Conservation (phyloP, 2,797 vertebrate species). For the Limnodromus scolopaceus region DNA sequence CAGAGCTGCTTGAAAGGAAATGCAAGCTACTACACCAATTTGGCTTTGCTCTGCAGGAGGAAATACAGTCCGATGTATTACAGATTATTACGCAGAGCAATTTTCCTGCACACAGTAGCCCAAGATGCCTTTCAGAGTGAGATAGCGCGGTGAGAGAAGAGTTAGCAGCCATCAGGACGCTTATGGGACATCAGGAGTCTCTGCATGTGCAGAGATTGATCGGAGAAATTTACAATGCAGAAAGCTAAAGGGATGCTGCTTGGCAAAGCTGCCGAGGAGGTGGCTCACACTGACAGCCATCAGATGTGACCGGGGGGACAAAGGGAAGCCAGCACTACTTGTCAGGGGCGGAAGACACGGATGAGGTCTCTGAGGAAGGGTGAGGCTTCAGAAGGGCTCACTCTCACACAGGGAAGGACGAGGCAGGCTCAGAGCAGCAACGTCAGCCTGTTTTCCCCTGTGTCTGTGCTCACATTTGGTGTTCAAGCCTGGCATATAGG, state of each 20-base stretch:
- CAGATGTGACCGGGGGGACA: rapidly evolving
- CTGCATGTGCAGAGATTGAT: background rate
- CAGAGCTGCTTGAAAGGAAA: constrained; percentile 20
- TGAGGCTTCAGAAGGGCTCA: background rate
- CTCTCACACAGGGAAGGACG: background rate
- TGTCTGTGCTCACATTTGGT: background rate
- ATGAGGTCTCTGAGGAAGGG: background rate
- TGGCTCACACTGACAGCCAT: rapidly evolving
- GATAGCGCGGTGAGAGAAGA: background rate
- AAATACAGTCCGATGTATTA: background rate
- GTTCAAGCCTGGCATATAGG: background rate
- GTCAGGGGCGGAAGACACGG: background rate
- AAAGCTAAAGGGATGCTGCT: background rate
- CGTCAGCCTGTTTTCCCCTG: background rate
- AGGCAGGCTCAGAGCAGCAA: background rate
- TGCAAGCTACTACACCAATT: background rate
- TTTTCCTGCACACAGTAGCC: background rate
- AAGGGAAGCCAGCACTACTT: background rate
- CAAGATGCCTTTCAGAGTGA: background rate
- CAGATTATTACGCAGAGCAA: background rate
- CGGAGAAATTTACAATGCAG: background rate
- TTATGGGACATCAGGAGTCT: background rate
- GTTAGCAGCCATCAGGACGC: background rate
- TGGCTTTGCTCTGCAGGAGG: constrained; percentile 2
- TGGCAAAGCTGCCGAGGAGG: background rate